These are phyloP conservation scores for Eupeodes luniger DNA, from an alignment of 2,888 invertebrate genomes.

Conservation along the genomic window DNA sequence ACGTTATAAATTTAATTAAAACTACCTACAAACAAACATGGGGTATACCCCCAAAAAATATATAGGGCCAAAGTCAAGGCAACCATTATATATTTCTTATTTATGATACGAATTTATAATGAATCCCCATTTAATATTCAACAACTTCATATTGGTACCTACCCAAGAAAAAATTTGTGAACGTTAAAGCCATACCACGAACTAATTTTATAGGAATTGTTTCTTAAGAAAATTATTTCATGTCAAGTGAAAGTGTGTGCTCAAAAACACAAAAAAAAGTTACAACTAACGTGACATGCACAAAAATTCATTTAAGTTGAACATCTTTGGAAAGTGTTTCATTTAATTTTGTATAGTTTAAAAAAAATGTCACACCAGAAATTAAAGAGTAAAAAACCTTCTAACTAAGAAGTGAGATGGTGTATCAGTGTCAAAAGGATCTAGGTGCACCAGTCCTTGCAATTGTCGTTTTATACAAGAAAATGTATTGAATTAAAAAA, in stretches of 20 bases:
- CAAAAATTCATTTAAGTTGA: slow-evolving; percentile 10
- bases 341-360: neutral
- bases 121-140: slow-evolving; percentile 10
- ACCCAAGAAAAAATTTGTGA: neutral
- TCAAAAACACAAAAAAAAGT: slow-evolving; percentile 48
- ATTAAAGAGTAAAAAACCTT: slow-evolving; percentile 24
- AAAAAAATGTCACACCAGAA: neutral
- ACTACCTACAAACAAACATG: neutral
- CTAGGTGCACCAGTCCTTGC: slow-evolving; percentile 15
- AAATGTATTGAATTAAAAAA: slow-evolving; percentile 9
- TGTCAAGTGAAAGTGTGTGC: slow-evolving; percentile 67
- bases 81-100: neutral
- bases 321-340: slow-evolving; percentile 11
- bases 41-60: neutral
- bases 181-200: neutral
- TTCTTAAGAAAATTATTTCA: slow-evolving; percentile 6
- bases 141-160: neutral
- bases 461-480: neutral
- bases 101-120: neutral
- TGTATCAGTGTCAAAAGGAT: slow-evolving; percentile 29
- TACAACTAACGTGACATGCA: slow-evolving; percentile 41
- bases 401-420: slow-evolving; percentile 9
- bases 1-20: no score
- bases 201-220: neutral
- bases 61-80: slow-evolving; percentile 25